Conservation (phyloP, 1,140 invertebrate species). For the Bombus waltoni region DNA sequence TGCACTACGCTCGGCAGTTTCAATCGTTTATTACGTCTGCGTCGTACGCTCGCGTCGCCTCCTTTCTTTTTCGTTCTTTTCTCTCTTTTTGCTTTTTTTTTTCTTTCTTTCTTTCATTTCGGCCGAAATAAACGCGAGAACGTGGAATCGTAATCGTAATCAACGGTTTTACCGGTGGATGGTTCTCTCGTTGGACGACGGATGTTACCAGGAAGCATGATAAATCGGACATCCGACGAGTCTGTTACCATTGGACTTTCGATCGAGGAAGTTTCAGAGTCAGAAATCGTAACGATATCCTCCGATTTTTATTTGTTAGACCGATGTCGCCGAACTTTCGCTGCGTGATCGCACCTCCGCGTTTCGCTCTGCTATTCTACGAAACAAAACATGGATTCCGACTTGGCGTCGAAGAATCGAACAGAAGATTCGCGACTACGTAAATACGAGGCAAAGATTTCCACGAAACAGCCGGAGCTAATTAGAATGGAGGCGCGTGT, state of each 20-base stretch:
- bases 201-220: neutral
- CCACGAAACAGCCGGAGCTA: neutral
- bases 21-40: too few relatives aligned
- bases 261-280: neutral
- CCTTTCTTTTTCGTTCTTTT: too few relatives aligned
- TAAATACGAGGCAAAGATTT: neutral
- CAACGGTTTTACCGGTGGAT: neutral
- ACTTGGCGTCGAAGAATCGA: neutral
- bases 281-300: neutral
- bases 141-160: neutral
- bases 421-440: neutral
- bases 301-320: neutral
- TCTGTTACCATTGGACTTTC: neutral
- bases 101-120: too few relatives aligned
- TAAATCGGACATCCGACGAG: neutral
- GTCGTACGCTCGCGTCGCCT: too few relatives aligned
- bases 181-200: neutral
- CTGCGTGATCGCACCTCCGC: neutral
- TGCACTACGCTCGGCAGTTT: neutral
- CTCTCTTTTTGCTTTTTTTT: too few relatives aligned
- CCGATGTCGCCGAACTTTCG: neutral
- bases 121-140: neutral
- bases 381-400: neutral
- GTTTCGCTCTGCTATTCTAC: neutral
- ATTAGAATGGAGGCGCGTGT: neutral